Evolutionary conservation across 1,140 invertebrate species (phyloP), one percentile per base, ranked within the genome.

Genomic region (Adoxophyes honmai): DNA sequence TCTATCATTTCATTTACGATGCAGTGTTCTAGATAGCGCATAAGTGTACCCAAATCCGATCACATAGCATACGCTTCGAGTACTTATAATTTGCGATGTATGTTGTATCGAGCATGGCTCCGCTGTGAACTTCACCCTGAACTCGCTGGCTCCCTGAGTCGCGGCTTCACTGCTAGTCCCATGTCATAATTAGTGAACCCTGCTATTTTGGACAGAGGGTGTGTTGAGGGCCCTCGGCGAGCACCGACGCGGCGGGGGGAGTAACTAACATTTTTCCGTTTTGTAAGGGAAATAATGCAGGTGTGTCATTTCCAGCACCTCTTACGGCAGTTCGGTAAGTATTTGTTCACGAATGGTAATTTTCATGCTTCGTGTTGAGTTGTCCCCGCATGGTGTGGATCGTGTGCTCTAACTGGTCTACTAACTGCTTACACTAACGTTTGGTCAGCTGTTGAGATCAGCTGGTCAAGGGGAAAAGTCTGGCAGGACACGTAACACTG

Each of bases 221-320:
- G 79, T 76, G 67, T 77, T 81, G 74, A 77, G 75, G 72, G 69
- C 68, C 68, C 67, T 62, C 44, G 68, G 70, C 71, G 64, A 73
- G 74, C 73, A 62, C 60, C 62, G 79, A 60, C 63, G 70, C 73
- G 59, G 53, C 66, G 68, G 64, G 70, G 57, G 64, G 52, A 69
- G 60, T 76, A 70, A 71, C 67, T 74, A 64, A 52, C 59, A 65
- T 67, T 75, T 78, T 72, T 61, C 78, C 70, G 67, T 70, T 78
- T 78, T 84, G 64, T 78, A 71, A 70, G 73, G 67, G 68, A 69
- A 81, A 88, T 82, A 78, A 90, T 90, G 89, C 89, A 90, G 81
- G 89, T 90, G 83, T 90, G 89, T 85, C 89, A 90, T 88, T 90
- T 90, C 86, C 89, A 90, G 77, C 89, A 90, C 67, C 89, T 90